Percentiles rank a stretch among this genome's conserved stretches.
Evolutionary conservation across 30 jellyfish, hydroid and myxozoan genomes (phyloP).

Genomic region (Turritopsis rubra): DNA sequence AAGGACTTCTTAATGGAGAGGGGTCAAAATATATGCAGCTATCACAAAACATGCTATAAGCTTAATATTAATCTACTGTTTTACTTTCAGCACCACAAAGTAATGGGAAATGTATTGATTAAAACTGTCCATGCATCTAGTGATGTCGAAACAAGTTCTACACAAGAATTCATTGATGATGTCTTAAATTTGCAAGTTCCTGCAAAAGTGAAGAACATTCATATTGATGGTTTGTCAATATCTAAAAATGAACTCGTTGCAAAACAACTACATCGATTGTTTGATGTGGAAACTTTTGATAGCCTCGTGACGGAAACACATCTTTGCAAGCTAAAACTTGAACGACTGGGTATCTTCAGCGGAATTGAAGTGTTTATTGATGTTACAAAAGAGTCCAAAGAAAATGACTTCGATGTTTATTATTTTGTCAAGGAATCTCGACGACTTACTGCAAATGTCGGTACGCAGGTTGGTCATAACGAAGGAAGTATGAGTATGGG

Average conservation of each 20-base stretch:
- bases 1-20: too few species aligned
- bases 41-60: too few species aligned
- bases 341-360: conserved; percentile 73
- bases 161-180: conserved; percentile 11
- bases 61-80: too few species aligned
- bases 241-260: conserved; percentile 57
- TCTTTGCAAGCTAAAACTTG: conserved; percentile 64
- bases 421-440: conserved; percentile 64
- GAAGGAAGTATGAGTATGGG: conserved; percentile 84
- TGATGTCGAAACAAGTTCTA: not conserved
- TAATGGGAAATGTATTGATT: conserved; percentile 13
- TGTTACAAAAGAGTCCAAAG: conserved; percentile 48
- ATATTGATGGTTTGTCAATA: conserved; percentile 71
- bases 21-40: too few species aligned
- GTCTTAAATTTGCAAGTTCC: conserved; percentile 42
- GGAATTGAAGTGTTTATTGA: conserved; percentile 86
- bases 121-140: conserved; percentile 23
- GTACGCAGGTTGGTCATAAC: conserved; percentile 84
- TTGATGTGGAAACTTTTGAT: conserved; percentile 66
- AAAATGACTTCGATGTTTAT: conserved; percentile 66
- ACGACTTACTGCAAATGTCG: conserved; percentile 59
- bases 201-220: conserved; percentile 57
- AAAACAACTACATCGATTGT: conserved; percentile 45
- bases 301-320: conserved; percentile 65
- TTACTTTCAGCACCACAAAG: not conserved